Base-by-base conservation (phyloP, 2,113 vertebrate genomes). In the Argyrosomus japonicus region DNA sequence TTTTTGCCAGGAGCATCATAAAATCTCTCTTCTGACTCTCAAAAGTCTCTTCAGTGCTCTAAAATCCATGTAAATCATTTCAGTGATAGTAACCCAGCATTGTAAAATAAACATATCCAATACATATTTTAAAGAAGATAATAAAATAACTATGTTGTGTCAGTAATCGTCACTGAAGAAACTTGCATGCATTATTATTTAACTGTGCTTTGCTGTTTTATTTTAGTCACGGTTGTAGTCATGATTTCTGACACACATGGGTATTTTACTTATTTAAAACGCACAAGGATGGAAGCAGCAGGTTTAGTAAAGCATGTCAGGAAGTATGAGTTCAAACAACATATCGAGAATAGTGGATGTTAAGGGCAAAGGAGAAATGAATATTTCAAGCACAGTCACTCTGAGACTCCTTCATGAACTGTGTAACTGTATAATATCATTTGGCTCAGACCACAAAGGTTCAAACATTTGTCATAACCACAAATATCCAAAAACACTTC, bases 231-330 rank as follows among this genome's bases (percentile, higher is more conserved):
- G 2, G 6, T n/a, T 47, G n/a, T n/a, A n/a, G n/a, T n/a, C n/a
- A n/a, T 69, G 2, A 14, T 56, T 45, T 40, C 32, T 75, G 1
- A 3, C 27, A 73, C n/a, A 13, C 25, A 4, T 27, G 32, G 29
- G 23, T 57, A 11, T 71, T 32, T 72, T 40, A 69, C 19, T 72
- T 73, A 54, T 80, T 88, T 50, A 68, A 45, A 61, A 67, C 47
- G 25, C 15, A 27, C 64, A 68, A 6, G 5, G 32, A 43, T 79
- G 21, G 50, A 73, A 48, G 73, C 25, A 18, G 56, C 23, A 68
- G 25, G 58, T 70, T n/a, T 54, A 77, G 50, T 32, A 10, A 45
- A 54, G 58, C 63, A 45, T 77, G 27, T 75, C 50, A 69, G 43
- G 62, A 13, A 47, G 23, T 70, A 29, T 51, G n/a, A 57, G 71